Evolutionary conservation across 64 coral and sea anemone genomes (phyloP), one percentile per base, ranked within the genome.

Genomic region (Orbicella faveolata): DNA sequence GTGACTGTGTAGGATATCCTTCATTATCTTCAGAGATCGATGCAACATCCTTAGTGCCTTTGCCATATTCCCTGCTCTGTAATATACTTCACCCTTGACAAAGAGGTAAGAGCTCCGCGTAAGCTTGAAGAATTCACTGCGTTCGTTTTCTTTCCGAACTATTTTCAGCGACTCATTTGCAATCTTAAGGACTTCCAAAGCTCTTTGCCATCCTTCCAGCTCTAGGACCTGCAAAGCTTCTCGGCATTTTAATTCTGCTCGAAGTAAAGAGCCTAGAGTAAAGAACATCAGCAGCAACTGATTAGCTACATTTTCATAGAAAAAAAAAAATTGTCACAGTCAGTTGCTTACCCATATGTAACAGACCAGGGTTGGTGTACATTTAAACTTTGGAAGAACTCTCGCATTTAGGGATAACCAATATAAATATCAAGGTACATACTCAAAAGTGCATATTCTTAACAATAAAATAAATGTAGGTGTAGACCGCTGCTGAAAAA

Each of bases 31-130:
- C 2, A 91, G 61, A 7, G 79, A 74, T 33, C n/a, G 37, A 13
- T 57, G 66, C 12, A 35, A 91, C 6, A 41, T 20, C 67, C 35
- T 82, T 17, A 81, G 51, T 23, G 69, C 54, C 36, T 61, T 84
- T 35, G 59, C 34, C 36, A 19, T 54, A 62, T 75, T 84, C 8
- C 73, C 80, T 52, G 44, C 52, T 63, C 33, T 53, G 23, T 85
- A 52, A 7, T 16, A 85, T 2, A 91, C 61, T 84, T 84, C 89
- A 20, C 80, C 89, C 41, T 91, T 15, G 11, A 59, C 72, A 67
- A 48, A 91, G 2, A 75, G 34, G 63, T 54, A 91, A 1, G 53
- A 76, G 59, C 89, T 91, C 23, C 69, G 19, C 9, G 80, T 63
- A 16, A 85, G 34, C 37, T 33, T 52, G 39, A 37, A 91, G 4